These are phyloP conservation scores for Lerema accius DNA, from an alignment of 1,140 invertebrate genomes.

Conservation along the genomic window DNA sequence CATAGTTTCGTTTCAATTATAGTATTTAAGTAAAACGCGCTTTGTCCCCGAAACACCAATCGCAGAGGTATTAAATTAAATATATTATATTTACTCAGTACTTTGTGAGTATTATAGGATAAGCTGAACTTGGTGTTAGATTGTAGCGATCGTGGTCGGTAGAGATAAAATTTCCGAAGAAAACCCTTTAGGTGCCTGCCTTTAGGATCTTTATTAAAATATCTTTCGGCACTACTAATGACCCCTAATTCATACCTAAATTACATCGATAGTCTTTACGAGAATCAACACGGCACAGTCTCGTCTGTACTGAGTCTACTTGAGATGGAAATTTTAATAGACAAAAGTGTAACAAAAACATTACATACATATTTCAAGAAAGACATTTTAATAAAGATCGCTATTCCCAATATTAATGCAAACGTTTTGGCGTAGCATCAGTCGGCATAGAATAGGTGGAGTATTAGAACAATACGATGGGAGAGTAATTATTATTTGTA, in stretches of 20 bases:
- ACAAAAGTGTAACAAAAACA: too few relatives aligned
- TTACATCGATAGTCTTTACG: too few relatives aligned
- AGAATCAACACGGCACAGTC: too few relatives aligned
- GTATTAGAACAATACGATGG: slow-evolving; percentile 61
- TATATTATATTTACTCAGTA: slow-evolving; percentile 53
- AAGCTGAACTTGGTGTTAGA: slow-evolving; percentile 68
- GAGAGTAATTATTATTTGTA: slow-evolving; percentile 47
- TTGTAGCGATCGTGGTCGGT: slow-evolving; percentile 70
- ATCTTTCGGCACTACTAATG: too few relatives aligned
- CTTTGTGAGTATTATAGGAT: slow-evolving; percentile 56
- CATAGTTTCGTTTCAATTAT: slow-evolving; percentile 48
- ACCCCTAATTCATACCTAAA: too few relatives aligned
- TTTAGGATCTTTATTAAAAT: slow-evolving; percentile 39
- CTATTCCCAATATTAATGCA: slow-evolving; percentile 33
- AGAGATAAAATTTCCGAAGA: slow-evolving; percentile 43
- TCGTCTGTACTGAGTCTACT: too few relatives aligned
- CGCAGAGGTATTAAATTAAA: slow-evolving; percentile 39
- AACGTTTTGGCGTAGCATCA: slow-evolving; percentile 49
- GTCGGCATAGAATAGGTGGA: slow-evolving; percentile 54
- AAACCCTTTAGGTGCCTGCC: slow-evolving; percentile 27
- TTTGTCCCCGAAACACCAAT: slow-evolving; percentile 70
- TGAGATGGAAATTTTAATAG: too few relatives aligned
- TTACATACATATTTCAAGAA: too few relatives aligned
- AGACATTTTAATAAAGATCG: slow-evolving; percentile 41
- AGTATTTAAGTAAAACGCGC: slow-evolving; percentile 55